Evolutionary conservation across 2,888 invertebrate genomes (phyloP).

Genomic region (Flexamia atlantica): DNA sequence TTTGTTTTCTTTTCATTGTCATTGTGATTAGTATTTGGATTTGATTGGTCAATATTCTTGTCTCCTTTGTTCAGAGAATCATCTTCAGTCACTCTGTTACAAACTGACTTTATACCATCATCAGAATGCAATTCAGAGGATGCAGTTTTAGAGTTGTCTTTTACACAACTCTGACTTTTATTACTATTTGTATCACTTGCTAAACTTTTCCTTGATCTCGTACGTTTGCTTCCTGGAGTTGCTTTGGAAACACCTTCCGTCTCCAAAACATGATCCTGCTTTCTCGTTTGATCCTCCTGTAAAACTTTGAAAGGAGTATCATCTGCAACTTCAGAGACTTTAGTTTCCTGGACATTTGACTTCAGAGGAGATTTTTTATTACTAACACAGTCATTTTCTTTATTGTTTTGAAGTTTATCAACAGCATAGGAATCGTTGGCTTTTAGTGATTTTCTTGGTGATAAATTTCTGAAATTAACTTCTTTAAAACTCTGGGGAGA

Average conservation of each 20-base stretch:
- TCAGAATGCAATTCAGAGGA: neutral
- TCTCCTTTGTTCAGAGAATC: neutral
- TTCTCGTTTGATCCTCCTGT: conserved; percentile 13
- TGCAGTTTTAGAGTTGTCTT: neutral
- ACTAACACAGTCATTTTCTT: conserved; percentile 44
- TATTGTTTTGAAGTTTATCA: conserved; percentile 24
- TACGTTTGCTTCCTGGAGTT: neutral
- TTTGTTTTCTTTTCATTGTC: neutral
- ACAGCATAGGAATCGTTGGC: neutral
- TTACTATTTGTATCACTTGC: neutral
- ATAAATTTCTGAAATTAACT: neutral
- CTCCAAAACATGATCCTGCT: neutral
- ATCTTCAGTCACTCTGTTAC: neutral
- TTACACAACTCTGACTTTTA: neutral
- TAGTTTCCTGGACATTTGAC: neutral
- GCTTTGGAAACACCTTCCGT: neutral
- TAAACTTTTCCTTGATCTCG: neutral
- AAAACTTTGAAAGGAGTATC: neutral
- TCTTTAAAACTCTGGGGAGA: conserved; percentile 35
- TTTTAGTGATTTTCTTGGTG: neutral
- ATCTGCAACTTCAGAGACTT: neutral
- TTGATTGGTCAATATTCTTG: neutral
- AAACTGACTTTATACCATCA: neutral
- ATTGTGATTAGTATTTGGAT: neutral
- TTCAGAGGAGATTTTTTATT: conserved; percentile 21